Evolutionary conservation across 2,888 invertebrate genomes (phyloP), one percentile per base, ranked within the genome.

Genomic region (Pammene aurita): DNA sequence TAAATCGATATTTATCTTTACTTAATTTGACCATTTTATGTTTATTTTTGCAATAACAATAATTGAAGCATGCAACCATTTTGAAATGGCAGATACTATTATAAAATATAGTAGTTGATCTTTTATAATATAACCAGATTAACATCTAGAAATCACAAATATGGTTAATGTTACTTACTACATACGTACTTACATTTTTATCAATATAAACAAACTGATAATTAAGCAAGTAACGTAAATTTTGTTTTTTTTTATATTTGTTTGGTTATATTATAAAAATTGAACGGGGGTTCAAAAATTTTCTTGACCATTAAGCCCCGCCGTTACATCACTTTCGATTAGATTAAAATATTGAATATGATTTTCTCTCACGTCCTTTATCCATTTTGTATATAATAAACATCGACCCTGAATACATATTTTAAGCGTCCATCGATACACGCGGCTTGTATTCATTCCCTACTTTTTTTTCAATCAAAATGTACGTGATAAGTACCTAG

Each of bases 321-420:
- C 26, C 0, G 26, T 26, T 26, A 18, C 50, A 13, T 13, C 48
- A 13, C 50, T 7, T 2, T 18, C n/a, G 13, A 18, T 50, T 50
- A 50, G 18, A 52, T 52, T 18, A 18, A 50, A 16, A n/a, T 46
- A 46, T 50, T 56, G 38, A 14, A 41, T 11, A 38, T 7, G 7
- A 26, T 16, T 56, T 38, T 34, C 35, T 38, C 38, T 11, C 18
- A 10, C 14, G 38, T 11, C 13, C 35, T 26, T 16, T 10, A 38
- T 41, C 13, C 16, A 18, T 14, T 38, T 56, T 6, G 41, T 54
- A 38, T 26, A 4, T 38, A 1, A 1, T 41, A 56, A 10, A 16
- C 41, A 38, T 57, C 57, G 57, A 57, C 56, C 41, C 56, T 18
- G 57, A 57, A 42, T 18, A 42, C 13, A 26, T 14, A 41, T 11